Conservation (phyloP, 1,140 invertebrate species). For the Grapholita molesta region DNA sequence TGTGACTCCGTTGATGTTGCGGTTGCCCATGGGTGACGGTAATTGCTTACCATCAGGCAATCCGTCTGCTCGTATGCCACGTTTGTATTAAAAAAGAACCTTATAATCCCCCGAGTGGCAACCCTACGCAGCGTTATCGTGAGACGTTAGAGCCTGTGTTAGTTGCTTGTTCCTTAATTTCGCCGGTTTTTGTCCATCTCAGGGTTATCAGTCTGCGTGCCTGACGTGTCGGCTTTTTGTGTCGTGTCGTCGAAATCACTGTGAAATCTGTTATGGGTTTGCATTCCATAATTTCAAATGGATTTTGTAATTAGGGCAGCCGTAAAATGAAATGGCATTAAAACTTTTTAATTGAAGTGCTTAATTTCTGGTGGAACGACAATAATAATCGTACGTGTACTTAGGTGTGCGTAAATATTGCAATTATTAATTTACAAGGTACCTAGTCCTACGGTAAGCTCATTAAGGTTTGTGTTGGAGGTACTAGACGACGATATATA, state of each 20-base stretch:
- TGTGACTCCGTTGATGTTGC: too few species aligned
- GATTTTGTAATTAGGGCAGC: background rate
- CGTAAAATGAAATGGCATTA: background rate
- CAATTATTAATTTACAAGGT: too few species aligned
- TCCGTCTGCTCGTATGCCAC: too few species aligned
- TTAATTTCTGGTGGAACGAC: too few species aligned
- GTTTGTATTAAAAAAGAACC: too few species aligned
- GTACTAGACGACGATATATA: too few species aligned
- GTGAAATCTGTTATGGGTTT: constrained; percentile 26
- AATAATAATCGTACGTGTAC: too few species aligned
- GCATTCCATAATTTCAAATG: constrained; percentile 4
- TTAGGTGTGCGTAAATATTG: too few species aligned
- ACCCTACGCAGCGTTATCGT: constrained; percentile 51
- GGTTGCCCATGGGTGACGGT: too few species aligned
- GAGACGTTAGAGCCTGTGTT: constrained; percentile 64
- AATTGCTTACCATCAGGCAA: too few species aligned
- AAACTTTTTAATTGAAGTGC: background rate
- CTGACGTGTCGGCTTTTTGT: constrained; percentile 51
- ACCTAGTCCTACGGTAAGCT: too few species aligned
- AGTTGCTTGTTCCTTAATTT: constrained; percentile 73
- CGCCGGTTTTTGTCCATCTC: constrained; percentile 71
- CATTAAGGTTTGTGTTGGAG: too few species aligned
- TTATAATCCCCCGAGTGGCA: background rate
- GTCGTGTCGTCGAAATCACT: constrained; percentile 33
- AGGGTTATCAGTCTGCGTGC: constrained; percentile 63